Percentiles rank a stretch among this genome's conserved stretches.
Conservation (phyloP, 2,113 vertebrate species). For the Tachysurus fulvidraco region DNA sequence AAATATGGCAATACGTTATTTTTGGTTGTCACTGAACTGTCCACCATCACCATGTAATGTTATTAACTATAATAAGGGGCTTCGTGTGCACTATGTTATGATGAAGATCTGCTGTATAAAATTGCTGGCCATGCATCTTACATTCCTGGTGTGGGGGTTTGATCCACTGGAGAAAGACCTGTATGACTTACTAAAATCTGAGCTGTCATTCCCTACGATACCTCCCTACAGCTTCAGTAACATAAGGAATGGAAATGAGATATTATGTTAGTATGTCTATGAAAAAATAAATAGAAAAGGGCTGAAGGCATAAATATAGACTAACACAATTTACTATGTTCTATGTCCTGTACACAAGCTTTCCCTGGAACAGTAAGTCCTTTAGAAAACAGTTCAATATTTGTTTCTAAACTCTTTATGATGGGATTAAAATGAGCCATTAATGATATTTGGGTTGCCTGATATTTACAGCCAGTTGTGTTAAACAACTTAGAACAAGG, state of each 20-base stretch:
- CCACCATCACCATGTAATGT: slow-evolving; percentile 1
- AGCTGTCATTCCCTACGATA: slow-evolving; percentile 38
- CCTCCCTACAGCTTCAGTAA: slow-evolving; percentile 28
- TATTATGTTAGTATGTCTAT: slow-evolving; percentile 19
- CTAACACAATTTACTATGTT: neutral
- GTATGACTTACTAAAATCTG: slow-evolving; percentile 36
- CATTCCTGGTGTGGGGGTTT: slow-evolving; percentile 61
- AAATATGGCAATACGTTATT: neutral
- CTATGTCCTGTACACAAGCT: neutral
- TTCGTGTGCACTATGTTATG: slow-evolving; percentile 64
- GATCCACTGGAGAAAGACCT: slow-evolving; percentile 15
- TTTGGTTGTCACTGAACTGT: neutral
- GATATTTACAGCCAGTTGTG: too few relatives aligned
- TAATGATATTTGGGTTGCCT: too few relatives aligned
- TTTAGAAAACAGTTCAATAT: neutral
- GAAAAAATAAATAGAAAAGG: neutral
- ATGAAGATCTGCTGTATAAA: slow-evolving; percentile 53
- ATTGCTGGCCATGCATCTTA: slow-evolving; percentile 68
- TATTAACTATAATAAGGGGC: slow-evolving; percentile 54
- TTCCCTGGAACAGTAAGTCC: neutral
- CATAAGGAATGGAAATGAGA: slow-evolving; percentile 50
- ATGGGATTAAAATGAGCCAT: neutral
- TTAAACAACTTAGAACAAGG: too few relatives aligned
- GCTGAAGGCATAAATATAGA: neutral
- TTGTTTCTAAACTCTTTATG: neutral